Conservation (phyloP, 64 coral and sea anemone species). For the Montipora capricornis region DNA sequence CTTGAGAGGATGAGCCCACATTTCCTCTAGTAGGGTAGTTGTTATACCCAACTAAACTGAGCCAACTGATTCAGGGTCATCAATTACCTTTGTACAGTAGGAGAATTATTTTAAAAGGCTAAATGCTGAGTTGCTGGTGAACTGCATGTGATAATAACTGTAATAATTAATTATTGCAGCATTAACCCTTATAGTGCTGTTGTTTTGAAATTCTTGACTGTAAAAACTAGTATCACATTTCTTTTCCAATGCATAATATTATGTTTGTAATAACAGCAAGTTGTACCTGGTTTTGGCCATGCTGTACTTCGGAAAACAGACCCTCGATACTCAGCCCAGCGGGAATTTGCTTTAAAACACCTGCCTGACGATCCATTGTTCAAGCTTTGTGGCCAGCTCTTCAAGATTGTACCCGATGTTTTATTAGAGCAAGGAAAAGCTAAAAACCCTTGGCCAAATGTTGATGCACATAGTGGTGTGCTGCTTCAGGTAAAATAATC, state of each 20-base stretch:
- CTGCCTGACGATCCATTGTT: slow-evolving; percentile 95
- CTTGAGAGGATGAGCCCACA: too few species aligned
- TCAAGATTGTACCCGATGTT: slow-evolving; percentile 90
- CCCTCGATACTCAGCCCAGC: slow-evolving; percentile 89
- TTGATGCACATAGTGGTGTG: slow-evolving; percentile 98
- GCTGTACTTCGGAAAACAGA: slow-evolving; percentile 94
- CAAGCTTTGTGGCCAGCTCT: slow-evolving; percentile 86
- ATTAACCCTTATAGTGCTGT: too few species aligned
- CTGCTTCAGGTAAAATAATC: slow-evolving; percentile 80
- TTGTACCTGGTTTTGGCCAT: slow-evolving; percentile 97
- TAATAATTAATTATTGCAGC: too few species aligned
- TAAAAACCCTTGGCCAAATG: slow-evolving; percentile 99
- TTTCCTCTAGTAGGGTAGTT: too few species aligned
- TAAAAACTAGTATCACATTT: too few species aligned
- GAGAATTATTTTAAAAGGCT: too few species aligned
- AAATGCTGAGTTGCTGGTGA: too few species aligned
- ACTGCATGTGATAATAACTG: too few species aligned
- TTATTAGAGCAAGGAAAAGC: slow-evolving; percentile 96
- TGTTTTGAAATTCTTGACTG: too few species aligned
- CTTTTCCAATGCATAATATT: background rate
- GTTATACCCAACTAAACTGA: too few species aligned
- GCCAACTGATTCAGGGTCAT: too few species aligned
- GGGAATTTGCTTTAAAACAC: slow-evolving; percentile 90
- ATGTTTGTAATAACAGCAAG: slow-evolving; percentile 55
- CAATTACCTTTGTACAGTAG: too few species aligned